A percentile compares a stretch with the other conserved stretches of the same genome.
Conservation (phyloP, 1,140 invertebrate species). For the Globodera ellingtonae region DNA sequence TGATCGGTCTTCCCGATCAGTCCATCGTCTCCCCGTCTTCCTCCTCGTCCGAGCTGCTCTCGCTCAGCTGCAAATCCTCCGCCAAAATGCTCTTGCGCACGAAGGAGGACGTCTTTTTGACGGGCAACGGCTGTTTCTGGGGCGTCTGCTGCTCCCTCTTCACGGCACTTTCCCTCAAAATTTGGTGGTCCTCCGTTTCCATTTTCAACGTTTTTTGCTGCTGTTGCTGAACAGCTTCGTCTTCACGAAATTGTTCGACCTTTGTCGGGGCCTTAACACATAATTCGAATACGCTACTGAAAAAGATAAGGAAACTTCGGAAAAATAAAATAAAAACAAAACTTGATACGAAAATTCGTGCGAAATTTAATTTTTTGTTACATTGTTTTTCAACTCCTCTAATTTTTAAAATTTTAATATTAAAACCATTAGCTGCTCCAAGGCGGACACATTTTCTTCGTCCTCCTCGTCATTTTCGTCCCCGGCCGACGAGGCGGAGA, state of each 20-base stretch:
- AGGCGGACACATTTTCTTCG: conserved; percentile 25
- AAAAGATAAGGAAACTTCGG: too few relatives aligned
- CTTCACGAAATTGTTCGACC: neutral
- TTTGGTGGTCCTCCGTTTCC: conserved; percentile 10
- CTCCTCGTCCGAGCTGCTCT: conserved; percentile 14
- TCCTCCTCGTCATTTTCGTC: conserved; percentile 21
- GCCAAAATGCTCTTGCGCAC: conserved; percentile 25
- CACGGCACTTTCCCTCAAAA: neutral
- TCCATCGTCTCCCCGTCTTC: neutral
- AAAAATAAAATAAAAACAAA: too few relatives aligned
- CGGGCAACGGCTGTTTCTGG: neutral
- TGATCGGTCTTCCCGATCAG: neutral
- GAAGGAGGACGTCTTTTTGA: conserved; percentile 1
- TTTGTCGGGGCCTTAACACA: neutral
- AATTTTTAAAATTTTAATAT: neutral
- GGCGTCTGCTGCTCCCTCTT: neutral
- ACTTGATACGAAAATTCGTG: too few relatives aligned
- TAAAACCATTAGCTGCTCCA: conserved; percentile 29
- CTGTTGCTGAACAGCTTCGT: neutral
- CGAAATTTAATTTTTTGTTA: too few relatives aligned
- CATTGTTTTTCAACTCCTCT: too few relatives aligned
- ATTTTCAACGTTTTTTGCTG: neutral
- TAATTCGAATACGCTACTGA: neutral
- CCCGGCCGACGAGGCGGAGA: conserved; percentile 18
- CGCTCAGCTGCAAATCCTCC: conserved; percentile 28